These are phyloP conservation scores for Antechinus stuartii DNA, from an alignment of 2,113 vertebrate genomes.

Conservation along the genomic window DNA sequence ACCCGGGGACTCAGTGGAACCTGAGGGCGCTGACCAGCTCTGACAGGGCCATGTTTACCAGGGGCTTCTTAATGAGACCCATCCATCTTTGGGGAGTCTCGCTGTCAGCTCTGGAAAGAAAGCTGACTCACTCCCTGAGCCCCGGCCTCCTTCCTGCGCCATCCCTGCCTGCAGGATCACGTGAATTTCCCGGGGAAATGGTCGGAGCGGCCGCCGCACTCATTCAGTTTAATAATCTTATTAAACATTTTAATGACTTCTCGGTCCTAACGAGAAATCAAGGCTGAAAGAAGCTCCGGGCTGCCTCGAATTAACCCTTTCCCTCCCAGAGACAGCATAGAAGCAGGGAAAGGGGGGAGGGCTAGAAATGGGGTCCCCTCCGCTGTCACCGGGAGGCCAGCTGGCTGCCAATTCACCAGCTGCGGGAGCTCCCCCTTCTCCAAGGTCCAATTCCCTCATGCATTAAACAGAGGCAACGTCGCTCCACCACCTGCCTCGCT, in stretches of 20 bases:
- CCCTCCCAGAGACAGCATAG: constrained; percentile 17
- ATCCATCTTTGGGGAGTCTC: constrained; percentile 48
- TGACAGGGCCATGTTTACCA: constrained; percentile 50
- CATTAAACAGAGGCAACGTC: background rate
- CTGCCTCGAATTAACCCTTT: constrained; percentile 73
- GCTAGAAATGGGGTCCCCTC: background rate
- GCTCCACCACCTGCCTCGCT: background rate
- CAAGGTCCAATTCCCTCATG: background rate
- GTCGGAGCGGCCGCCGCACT: constrained; percentile 58
- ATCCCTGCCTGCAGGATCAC: constrained; percentile 56
- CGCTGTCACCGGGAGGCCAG: background rate
- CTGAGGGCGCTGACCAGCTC: background rate
- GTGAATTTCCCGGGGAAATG: constrained; percentile 76
- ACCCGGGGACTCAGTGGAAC: background rate
- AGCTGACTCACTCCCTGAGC: constrained; percentile 67
- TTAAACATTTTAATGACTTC: constrained; percentile 79
- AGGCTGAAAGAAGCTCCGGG: constrained; percentile 43
- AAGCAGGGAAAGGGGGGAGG: background rate
- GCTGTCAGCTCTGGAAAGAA: constrained; percentile 62
- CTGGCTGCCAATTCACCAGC: background rate
- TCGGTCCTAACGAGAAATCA: constrained; percentile 67
- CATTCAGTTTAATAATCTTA: constrained; percentile 80
- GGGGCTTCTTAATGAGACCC: constrained; percentile 69
- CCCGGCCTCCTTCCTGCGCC: constrained; percentile 40
- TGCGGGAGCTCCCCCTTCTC: background rate